A percentile compares a stretch with the other conserved stretches of the same genome.
phyloP scores from a whole-genome alignment of 2,797 vertebrate genomes.

The Ciconia nigra region DNA sequence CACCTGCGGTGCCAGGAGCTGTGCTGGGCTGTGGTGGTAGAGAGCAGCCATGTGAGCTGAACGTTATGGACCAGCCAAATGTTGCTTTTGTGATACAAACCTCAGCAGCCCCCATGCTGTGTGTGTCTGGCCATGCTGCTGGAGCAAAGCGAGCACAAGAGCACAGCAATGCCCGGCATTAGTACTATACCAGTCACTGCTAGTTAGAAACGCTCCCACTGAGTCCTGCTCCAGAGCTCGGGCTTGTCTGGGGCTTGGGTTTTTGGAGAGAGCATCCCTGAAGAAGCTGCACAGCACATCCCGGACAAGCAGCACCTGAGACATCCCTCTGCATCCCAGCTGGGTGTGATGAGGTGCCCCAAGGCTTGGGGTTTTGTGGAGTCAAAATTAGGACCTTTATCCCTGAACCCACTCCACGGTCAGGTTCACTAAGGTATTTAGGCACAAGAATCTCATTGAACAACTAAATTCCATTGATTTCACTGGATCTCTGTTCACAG shows the following conservation, averaged over 20 bases:
- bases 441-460: background rate
- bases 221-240: background rate
- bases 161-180: background rate
- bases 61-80: accelerated
- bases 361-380: background rate
- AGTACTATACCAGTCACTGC: background rate
- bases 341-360: background rate
- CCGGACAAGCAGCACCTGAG: background rate
- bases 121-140: background rate
- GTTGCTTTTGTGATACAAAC: background rate
- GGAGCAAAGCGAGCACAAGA: background rate
- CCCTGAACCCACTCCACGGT: background rate
- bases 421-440: background rate
- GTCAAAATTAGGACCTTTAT: background rate
- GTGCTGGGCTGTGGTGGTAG: background rate
- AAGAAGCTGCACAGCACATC: background rate
- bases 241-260: background rate
- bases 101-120: background rate
- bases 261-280: background rate
- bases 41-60: background rate
- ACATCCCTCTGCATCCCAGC: background rate
- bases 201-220: background rate
- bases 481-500: background rate
- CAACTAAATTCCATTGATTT: background rate
- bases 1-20: background rate